These are phyloP conservation scores for Pristionchus maxplancki DNA, from an alignment of 2,888 invertebrate genomes.

Conservation along the genomic window DNA sequence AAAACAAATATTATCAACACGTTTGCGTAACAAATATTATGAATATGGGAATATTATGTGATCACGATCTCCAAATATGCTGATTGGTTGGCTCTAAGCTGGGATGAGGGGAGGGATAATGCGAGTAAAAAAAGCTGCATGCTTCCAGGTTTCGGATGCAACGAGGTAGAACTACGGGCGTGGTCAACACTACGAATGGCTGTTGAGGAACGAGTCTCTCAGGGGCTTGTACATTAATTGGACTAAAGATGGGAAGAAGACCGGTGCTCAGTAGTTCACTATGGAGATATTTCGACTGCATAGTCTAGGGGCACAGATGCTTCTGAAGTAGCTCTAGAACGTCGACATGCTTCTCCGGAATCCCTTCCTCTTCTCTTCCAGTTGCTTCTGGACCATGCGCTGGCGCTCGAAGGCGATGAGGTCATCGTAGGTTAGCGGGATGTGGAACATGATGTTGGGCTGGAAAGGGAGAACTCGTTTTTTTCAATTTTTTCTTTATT, in stretches of 20 bases:
- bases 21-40: neutral
- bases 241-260: no score
- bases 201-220: no score
- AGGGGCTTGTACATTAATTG: no score
- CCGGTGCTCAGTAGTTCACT: no score
- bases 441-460: constrained; percentile 8
- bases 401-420: neutral
- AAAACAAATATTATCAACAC: neutral
- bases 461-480: neutral
- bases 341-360: constrained; percentile 30
- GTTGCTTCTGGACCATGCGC: neutral
- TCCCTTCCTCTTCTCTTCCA: constrained; percentile 43
- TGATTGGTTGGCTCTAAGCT: neutral
- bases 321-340: neutral
- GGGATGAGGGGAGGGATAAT: neutral
- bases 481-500: no score
- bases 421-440: constrained; percentile 17
- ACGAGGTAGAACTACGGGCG: neutral
- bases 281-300: neutral
- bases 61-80: neutral
- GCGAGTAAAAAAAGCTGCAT: neutral
- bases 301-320: no score
- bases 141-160: neutral
- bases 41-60: neutral
- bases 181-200: neutral